Conservation (phyloP, 2,888 invertebrate species). For the Caenorhabditis sulstoni region DNA sequence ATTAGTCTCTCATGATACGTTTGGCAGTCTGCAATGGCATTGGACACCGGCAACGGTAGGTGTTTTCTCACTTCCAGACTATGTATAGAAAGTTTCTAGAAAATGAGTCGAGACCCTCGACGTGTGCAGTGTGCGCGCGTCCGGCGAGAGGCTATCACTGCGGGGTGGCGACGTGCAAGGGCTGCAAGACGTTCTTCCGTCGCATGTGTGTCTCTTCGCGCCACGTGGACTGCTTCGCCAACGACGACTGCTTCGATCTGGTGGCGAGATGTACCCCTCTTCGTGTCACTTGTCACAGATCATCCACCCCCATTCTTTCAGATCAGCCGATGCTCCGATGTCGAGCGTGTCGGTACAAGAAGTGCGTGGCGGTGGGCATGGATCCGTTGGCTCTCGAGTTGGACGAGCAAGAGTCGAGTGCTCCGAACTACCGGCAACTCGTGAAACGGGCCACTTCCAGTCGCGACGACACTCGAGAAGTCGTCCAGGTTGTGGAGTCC, state of each 20-base stretch:
- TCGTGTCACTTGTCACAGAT: no score
- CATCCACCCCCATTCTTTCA: no score
- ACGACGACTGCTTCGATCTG: slow-evolving; percentile 56
- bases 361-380: slow-evolving; percentile 59
- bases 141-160: slow-evolving; percentile 68
- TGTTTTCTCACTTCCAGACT: no score
- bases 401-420: slow-evolving; percentile 30
- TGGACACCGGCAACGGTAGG: no score
- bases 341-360: slow-evolving; percentile 54
- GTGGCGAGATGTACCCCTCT: slow-evolving; percentile 5
- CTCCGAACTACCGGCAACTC: slow-evolving; percentile 25
- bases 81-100: no score
- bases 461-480: slow-evolving; percentile 1
- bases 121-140: slow-evolving; percentile 65
- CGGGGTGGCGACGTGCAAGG: slow-evolving; percentile 66
- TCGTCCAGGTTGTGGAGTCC: not conserved
- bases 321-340: slow-evolving; percentile 14
- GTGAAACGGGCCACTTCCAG: slow-evolving; percentile 7
- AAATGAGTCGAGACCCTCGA: slow-evolving; percentile 40
- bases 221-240: slow-evolving; percentile 34
- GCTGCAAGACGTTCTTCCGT: slow-evolving; percentile 65
- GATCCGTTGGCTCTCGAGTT: slow-evolving; percentile 54
- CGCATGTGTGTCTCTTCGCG: slow-evolving; percentile 50
- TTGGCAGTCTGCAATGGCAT: no score
- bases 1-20: no score